A percentile compares a stretch with the other conserved stretches of the same genome.
These are phyloP conservation scores for Catamblyrhynchus diadema DNA, from an alignment of 2,797 vertebrate genomes.

Conservation along the genomic window DNA sequence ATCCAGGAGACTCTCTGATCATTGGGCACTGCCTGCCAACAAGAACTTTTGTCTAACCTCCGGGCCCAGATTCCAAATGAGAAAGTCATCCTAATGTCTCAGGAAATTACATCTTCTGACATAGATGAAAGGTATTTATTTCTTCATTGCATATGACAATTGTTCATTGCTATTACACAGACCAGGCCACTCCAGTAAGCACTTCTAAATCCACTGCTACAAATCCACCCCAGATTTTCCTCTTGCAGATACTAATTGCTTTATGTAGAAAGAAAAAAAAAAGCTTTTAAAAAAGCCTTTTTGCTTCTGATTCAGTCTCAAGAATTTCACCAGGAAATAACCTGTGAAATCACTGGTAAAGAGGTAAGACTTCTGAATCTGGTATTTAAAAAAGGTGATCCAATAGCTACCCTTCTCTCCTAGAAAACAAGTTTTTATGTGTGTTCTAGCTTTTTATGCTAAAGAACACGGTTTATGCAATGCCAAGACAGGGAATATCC, in stretches of 20 bases:
- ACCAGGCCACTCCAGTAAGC: background rate
- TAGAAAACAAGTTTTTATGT: background rate
- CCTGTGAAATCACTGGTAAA: background rate
- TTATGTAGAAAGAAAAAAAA: background rate
- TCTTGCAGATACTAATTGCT: background rate
- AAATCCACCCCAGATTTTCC: background rate
- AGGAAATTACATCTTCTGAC: background rate
- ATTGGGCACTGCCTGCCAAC: background rate
- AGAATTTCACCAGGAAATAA: background rate
- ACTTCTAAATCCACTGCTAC: background rate
- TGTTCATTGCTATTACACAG: background rate
- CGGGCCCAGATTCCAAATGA: background rate
- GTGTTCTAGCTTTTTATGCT: background rate
- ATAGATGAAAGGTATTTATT: background rate
- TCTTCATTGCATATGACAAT: background rate
- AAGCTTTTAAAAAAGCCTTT: background rate
- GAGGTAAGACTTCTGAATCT: background rate
- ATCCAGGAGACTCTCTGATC: background rate
- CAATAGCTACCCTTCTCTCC: background rate
- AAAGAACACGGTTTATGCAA: background rate
- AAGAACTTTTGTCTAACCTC: background rate
- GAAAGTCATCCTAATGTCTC: background rate
- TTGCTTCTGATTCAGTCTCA: background rate
- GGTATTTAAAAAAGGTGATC: background rate
- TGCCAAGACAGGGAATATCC: background rate